Base-by-base conservation (phyloP, 2,113 vertebrate species). In the Laticauda laticaudata region DNA sequence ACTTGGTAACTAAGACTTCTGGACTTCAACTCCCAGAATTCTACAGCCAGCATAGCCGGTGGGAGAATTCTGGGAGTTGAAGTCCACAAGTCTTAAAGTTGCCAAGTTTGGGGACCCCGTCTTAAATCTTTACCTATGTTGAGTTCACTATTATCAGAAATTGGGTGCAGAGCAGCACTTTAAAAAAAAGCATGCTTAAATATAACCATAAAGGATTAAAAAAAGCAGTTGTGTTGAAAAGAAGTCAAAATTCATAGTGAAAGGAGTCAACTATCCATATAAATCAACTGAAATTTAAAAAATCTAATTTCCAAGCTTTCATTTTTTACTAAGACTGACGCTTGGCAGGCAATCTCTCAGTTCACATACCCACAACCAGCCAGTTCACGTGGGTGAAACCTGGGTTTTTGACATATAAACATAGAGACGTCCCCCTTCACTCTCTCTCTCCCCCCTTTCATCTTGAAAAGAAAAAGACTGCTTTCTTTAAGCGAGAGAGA, bases 381-480 rank as follows among this genome's bases (percentile, higher is more conserved):
- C 69, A 81, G 5, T 21, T 20, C 34, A 81, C 69, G 39, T 20
- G 69, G n/a, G n/a, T 75, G 6, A 75, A 75, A 75, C 15, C n/a
- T 9, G 75, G 34, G 12, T 26, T 81, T 81, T 81, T 81, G 34
- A 39, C 34, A 39, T 34, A 81, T 81, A 81, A 39, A 34, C 34
- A 20, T 20, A 21, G 18, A 39, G 2, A 81, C 2, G 2, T 34
- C 69, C 69, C 18, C n/a, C n/a, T 69, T 1, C 12, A n/a, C n/a
- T 1, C 34, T 3, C 15, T 2, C 15, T 9, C 15, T 1, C 5
- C 9, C 75, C 7, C 34, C 7, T 2, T 5, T 15, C 18, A 2
- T 34, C 15, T 9, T 81, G 34, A 39, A 81, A 81, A 6, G 69
- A 81, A 81, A 81, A 81, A 81, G 69, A 8, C 69, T 43, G 34